Evolutionary conservation across 23 tunicate species (phyloP).

Genomic region (Trididemnum nubilum): DNA sequence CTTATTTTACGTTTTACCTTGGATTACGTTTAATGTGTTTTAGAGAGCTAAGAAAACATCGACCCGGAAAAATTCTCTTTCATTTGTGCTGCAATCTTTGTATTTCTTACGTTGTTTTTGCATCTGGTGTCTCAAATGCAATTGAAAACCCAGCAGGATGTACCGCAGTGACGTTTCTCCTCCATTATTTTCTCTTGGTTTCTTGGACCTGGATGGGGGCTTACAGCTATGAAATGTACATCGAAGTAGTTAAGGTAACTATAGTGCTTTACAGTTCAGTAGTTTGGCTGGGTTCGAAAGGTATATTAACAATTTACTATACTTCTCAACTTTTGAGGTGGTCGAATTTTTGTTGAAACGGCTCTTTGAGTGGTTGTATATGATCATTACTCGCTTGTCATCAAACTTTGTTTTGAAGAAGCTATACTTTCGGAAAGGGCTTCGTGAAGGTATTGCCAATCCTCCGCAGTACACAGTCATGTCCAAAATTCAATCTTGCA

Average conservation of each 20-base stretch:
- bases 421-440: too few species aligned
- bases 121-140: conserved; percentile 33
- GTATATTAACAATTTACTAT: not conserved
- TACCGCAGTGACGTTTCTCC: conserved; percentile 22
- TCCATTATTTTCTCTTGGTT: conserved; percentile 49
- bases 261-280: too few species aligned
- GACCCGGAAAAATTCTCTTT: conserved; percentile 40
- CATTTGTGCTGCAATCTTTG: conserved; percentile 37
- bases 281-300: not conserved
- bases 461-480: too few species aligned
- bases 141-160: conserved; percentile 26
- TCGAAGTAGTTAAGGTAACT: conserved; percentile 44
- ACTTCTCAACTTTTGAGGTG: not conserved
- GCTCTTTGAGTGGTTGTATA: too few species aligned
- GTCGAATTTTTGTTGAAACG: not conserved
- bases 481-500: too few species aligned
- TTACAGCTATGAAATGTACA: conserved; percentile 45
- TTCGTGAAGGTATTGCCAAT: too few species aligned
- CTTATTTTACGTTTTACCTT: too few species aligned
- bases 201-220: conserved; percentile 54
- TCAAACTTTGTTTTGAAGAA: too few species aligned
- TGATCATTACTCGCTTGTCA: too few species aligned
- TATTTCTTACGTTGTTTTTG: conserved; percentile 36
- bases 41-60: conserved; percentile 46
- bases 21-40: too few species aligned